These are phyloP conservation scores for Onychorhynchus coronatus DNA, from an alignment of 2,113 vertebrate species.

Conservation along the genomic window DNA sequence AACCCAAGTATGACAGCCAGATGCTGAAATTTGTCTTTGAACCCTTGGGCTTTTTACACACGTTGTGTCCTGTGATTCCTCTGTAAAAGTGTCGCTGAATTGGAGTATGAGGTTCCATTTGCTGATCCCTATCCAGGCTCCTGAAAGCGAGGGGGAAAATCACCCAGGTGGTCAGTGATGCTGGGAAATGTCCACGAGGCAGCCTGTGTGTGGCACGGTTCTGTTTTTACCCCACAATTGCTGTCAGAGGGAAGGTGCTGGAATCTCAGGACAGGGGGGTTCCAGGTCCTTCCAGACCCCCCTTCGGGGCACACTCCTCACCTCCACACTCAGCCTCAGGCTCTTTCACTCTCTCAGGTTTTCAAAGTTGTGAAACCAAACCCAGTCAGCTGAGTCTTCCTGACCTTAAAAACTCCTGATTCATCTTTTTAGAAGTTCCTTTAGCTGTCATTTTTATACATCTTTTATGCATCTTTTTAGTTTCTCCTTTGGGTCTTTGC, in stretches of 20 bases:
- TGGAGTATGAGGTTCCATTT: neutral
- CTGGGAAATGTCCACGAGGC: neutral
- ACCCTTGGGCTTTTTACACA: neutral
- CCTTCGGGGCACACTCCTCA: neutral
- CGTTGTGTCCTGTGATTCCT: neutral
- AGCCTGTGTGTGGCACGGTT: rapidly evolving
- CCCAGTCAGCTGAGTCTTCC: neutral
- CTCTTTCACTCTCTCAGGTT: neutral
- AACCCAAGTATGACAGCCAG: neutral
- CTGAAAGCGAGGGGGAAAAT: neutral
- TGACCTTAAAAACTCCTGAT: neutral
- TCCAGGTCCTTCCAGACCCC: neutral
- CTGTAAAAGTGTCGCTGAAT: neutral
- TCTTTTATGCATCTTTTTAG: neutral
- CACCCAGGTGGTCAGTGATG: rapidly evolving
- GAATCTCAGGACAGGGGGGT: too few species aligned
- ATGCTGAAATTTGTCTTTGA: neutral
- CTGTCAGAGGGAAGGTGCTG: neutral
- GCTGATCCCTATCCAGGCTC: neutral
- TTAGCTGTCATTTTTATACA: neutral
- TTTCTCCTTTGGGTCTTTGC: neutral
- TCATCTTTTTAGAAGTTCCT: neutral
- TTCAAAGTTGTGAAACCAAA: neutral
- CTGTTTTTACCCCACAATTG: neutral
- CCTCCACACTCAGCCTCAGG: neutral